Evolutionary conservation across 2,113 vertebrate genomes (phyloP).

Genomic region (Turdus rufiventris): DNA sequence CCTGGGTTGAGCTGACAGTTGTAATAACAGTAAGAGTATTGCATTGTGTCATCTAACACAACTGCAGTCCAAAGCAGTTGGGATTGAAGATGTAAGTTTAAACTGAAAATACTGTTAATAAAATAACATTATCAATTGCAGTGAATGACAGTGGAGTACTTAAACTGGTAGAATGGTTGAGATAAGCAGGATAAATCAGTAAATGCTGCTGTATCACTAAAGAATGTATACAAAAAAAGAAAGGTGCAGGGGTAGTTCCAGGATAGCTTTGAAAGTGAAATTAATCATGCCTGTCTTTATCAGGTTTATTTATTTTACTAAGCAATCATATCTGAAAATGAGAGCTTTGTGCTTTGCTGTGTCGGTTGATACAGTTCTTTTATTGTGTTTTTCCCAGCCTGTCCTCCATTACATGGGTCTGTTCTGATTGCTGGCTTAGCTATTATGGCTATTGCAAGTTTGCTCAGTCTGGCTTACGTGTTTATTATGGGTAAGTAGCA

Average conservation of each 20-base stretch:
- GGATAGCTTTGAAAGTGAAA: neutral
- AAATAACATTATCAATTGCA: neutral
- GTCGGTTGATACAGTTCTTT: neutral
- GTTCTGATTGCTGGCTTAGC: conserved; percentile 75
- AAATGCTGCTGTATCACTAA: neutral
- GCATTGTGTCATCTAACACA: neutral
- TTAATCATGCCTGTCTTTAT: neutral
- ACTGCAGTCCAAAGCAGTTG: neutral
- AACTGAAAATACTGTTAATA: neutral
- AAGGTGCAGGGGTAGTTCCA: neutral
- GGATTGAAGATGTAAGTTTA: neutral
- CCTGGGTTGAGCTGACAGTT: neutral
- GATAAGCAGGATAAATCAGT: neutral
- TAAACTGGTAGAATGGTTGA: neutral
- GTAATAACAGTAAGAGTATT: neutral
- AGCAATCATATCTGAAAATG: neutral
- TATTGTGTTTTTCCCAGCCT: conserved; percentile 61
- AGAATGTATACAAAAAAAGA: neutral
- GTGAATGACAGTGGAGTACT: neutral
- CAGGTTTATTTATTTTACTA: neutral
- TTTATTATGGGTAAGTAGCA: conserved; percentile 73
- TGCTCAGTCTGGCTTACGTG: conserved; percentile 73
- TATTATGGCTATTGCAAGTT: conserved; percentile 69
- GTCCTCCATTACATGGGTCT: conserved; percentile 55
- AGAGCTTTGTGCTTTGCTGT: neutral